Evolutionary conservation across 2,888 invertebrate species (phyloP).

Genomic region (Pycnomerus fuliginosus): DNA sequence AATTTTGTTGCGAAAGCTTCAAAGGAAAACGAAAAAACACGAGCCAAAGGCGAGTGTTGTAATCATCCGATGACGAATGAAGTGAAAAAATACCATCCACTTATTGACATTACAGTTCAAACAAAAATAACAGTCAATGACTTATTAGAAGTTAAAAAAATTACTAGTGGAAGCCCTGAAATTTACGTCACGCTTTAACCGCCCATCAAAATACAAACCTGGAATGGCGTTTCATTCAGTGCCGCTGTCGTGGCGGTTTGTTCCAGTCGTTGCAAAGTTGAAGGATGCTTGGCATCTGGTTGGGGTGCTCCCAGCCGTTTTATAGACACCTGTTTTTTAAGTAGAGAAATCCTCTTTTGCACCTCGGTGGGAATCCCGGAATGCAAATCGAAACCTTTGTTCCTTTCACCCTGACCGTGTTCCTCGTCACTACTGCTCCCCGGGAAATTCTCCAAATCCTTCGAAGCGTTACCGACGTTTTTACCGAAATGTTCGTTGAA

Average conservation of each 20-base stretch:
- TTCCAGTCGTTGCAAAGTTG: slow-evolving; percentile 47
- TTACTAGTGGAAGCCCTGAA: too few species aligned
- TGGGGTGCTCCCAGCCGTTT: slow-evolving; percentile 32
- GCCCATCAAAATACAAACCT: slow-evolving; percentile 42
- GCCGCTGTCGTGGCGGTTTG: slow-evolving; percentile 47
- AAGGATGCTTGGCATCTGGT: slow-evolving; percentile 26
- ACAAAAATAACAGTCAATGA: too few species aligned
- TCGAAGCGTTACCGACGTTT: slow-evolving; percentile 21
- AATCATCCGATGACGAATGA: too few species aligned
- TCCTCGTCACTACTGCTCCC: slow-evolving; percentile 39
- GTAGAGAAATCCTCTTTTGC: slow-evolving; percentile 35
- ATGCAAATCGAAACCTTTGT: slow-evolving; percentile 8
- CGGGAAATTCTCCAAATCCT: slow-evolving; percentile 30
- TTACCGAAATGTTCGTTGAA: not conserved
- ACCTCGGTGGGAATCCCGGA: slow-evolving; percentile 29
- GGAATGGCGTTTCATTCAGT: slow-evolving; percentile 49
- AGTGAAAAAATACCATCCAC: too few species aligned
- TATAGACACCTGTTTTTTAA: slow-evolving; percentile 42
- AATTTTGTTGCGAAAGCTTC: too few species aligned
- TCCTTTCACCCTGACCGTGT: slow-evolving; percentile 20
- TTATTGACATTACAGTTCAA: too few species aligned
- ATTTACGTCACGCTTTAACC: too few species aligned
- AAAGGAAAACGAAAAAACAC: too few species aligned
- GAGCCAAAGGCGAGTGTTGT: too few species aligned
- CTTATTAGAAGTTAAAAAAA: too few species aligned